Evolutionary conservation across 1,140 invertebrate species (phyloP).

Genomic region (Anagrus nilaparvatae): DNA sequence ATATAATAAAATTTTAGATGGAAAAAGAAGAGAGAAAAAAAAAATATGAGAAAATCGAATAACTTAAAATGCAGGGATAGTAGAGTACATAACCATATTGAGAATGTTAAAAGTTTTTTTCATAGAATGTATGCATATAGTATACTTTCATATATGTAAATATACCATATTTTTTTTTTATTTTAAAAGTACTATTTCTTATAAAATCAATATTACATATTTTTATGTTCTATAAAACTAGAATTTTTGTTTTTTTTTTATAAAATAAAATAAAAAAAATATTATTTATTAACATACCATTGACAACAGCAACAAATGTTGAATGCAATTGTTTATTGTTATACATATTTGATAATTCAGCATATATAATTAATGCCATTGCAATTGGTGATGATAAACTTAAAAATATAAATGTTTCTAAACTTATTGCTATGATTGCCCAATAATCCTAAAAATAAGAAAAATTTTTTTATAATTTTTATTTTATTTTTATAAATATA

Average conservation of each 20-base stretch:
- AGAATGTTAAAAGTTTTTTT: too few relatives aligned
- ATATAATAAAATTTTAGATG: too few relatives aligned
- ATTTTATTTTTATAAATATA: neutral
- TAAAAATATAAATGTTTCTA: constrained; percentile 45
- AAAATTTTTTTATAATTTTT: constrained; percentile 6
- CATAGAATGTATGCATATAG: too few relatives aligned
- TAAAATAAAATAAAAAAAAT: too few relatives aligned
- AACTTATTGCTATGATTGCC: constrained; percentile 37
- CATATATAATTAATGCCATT: constrained; percentile 47
- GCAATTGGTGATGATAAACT: constrained; percentile 49
- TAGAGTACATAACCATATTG: constrained; percentile 1
- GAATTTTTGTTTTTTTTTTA: too few relatives aligned
- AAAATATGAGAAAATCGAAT: neutral
- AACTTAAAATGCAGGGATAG: neutral
- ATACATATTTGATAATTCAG: constrained; percentile 44
- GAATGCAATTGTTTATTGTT: constrained; percentile 42
- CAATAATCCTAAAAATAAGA: constrained; percentile 29
- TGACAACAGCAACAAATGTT: constrained; percentile 48
- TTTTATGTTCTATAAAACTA: too few relatives aligned
- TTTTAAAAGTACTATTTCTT: too few relatives aligned
- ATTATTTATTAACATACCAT: too few relatives aligned
- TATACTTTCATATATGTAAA: too few relatives aligned
- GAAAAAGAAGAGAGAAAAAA: neutral
- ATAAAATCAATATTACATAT: too few relatives aligned
- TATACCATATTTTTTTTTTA: too few relatives aligned